phyloP scores from a whole-genome alignment of 2,797 vertebrate species.

The Spinus olivaceus region DNA sequence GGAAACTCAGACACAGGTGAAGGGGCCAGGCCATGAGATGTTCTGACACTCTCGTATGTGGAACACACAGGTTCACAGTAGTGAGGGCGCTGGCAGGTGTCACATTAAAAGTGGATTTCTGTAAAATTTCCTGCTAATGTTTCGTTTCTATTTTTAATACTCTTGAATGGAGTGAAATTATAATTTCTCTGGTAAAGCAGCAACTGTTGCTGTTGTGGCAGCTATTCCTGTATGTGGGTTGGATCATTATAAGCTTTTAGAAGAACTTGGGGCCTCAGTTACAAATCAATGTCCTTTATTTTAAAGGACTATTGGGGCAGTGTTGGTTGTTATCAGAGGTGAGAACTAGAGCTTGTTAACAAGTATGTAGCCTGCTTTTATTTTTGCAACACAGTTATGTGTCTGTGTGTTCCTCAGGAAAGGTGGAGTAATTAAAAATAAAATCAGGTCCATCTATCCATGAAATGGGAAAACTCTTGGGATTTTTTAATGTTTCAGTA shows the following conservation, averaged over 20 bases:
- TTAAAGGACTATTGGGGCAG: accelerated
- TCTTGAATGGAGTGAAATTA: neutral
- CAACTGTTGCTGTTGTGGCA: neutral
- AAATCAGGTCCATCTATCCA: neutral
- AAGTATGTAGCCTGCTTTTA: neutral
- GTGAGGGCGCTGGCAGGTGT: neutral
- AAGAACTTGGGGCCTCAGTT: neutral
- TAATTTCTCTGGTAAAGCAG: neutral
- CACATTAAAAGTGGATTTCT: neutral
- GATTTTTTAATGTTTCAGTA: neutral
- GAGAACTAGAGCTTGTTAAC: neutral
- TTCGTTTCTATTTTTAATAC: neutral
- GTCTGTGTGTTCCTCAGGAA: neutral
- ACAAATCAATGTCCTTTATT: neutral
- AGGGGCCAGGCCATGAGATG: neutral
- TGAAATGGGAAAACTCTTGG: neutral
- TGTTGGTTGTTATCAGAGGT: neutral
- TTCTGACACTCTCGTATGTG: neutral
- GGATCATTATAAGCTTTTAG: neutral
- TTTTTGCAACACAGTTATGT: neutral
- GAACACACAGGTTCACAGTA: neutral
- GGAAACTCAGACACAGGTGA: conserved; percentile 87
- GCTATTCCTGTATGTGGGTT: neutral
- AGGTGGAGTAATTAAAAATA: neutral
- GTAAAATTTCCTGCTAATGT: neutral